phyloP scores from a whole-genome alignment of 2,797 vertebrate genomes.

The Peromyscus attwateri region DNA sequence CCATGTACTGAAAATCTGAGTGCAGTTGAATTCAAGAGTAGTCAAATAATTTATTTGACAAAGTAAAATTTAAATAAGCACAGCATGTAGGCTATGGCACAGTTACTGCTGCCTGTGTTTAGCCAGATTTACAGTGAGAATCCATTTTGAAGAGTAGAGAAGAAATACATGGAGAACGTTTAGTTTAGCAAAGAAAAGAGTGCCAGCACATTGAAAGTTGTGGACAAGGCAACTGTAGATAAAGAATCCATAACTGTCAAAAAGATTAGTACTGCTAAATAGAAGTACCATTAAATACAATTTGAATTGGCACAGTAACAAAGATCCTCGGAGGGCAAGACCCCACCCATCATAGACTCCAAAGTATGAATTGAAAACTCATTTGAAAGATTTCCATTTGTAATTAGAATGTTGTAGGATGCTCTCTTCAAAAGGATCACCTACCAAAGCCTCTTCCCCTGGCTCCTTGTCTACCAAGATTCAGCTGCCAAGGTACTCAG shows the following conservation, averaged over 20 bases:
- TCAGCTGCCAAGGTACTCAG: not conserved
- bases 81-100: not conserved
- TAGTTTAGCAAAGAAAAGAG: not conserved
- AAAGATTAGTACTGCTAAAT: not conserved
- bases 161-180: not conserved
- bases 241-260: not conserved
- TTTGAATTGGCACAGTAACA: not conserved
- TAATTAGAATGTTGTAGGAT: not conserved
- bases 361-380: not conserved
- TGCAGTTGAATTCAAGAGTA: not conserved
- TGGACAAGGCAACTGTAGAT: not conserved
- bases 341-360: not conserved
- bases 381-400: not conserved
- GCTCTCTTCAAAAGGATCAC: not conserved
- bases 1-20: not conserved
- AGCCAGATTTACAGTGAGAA: not conserved
- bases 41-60: not conserved
- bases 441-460: not conserved
- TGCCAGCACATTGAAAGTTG: not conserved
- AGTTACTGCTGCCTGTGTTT: not conserved
- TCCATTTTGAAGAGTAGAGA: not conserved
- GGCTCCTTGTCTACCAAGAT: no score
- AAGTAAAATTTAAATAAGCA: not conserved
- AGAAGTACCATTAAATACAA: not conserved
- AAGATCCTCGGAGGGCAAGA: not conserved